phyloP scores from a whole-genome alignment of 64 coral and sea anemone genomes.

The Montipora sp. region DNA sequence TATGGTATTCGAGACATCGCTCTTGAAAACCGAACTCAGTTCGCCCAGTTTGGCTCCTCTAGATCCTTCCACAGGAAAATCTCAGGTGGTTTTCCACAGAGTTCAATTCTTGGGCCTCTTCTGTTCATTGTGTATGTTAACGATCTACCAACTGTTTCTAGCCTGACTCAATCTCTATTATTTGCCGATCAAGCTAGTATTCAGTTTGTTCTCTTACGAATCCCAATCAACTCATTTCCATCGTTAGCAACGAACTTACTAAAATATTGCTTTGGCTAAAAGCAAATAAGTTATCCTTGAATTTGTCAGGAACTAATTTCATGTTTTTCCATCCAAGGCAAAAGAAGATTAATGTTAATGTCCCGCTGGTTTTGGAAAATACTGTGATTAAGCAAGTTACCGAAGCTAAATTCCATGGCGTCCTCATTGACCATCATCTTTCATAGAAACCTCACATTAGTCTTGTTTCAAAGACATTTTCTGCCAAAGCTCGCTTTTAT shows the following conservation, averaged over 20 bases:
- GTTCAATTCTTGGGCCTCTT: not conserved
- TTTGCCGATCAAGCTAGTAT: not conserved
- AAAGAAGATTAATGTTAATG: not conserved
- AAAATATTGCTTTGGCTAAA: not conserved
- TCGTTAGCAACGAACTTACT: not conserved
- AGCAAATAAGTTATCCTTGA: too few species aligned
- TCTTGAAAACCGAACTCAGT: not conserved
- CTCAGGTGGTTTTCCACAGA: not conserved
- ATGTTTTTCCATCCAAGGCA: not conserved
- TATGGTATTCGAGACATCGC: not conserved
- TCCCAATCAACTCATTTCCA: not conserved
- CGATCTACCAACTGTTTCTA: not conserved
- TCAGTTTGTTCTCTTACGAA: too few species aligned
- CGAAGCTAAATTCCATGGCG: too few species aligned
- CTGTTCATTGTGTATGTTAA: not conserved
- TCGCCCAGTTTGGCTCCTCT: not conserved
- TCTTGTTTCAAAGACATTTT: not conserved
- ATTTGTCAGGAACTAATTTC: too few species aligned
- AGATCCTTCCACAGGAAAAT: not conserved
- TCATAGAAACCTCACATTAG: not conserved
- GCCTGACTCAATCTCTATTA: conserved; percentile 5
- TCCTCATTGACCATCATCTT: too few species aligned
- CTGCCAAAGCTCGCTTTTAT: too few species aligned
- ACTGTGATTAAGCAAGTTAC: too few species aligned
- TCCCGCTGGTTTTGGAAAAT: not conserved